Percentiles rank a stretch among this genome's conserved stretches.
Evolutionary conservation across 2,888 invertebrate species (phyloP).

Genomic region (Drosophila dives): DNA sequence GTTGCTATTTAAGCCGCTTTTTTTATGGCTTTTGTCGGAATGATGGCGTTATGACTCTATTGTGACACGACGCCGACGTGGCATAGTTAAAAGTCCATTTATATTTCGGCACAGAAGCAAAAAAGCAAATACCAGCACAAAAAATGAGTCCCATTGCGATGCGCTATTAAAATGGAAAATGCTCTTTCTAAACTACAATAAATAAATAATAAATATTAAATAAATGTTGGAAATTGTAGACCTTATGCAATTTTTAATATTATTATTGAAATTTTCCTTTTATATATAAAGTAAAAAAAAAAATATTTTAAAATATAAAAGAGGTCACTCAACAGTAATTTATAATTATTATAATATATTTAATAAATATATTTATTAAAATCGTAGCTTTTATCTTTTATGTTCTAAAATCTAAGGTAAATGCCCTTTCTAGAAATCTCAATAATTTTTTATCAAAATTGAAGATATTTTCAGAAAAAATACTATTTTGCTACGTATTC

Average conservation of each 20-base stretch:
- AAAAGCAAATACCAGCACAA: neutral
- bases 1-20: conserved; percentile 71
- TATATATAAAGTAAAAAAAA: no score
- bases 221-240: neutral
- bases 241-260: neutral
- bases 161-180: neutral
- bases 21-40: conserved; percentile 67
- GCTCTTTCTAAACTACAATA: neutral
- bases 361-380: no score
- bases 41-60: conserved; percentile 73
- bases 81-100: conserved; percentile 64
- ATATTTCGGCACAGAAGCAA: conserved; percentile 28
- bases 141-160: no score
- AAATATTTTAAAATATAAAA: no score
- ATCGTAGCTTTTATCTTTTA: neutral
- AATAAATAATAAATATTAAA: neutral
- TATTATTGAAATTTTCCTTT: accelerated
- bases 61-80: conserved; percentile 67
- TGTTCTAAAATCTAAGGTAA: neutral
- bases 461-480: neutral
- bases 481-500: neutral
- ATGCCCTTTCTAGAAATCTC: neutral
- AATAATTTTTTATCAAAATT: neutral
- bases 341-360: no score
- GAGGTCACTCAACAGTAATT: no score